Conservation (phyloP, 2,113 vertebrate species). For the Clarias macrocephalus region DNA sequence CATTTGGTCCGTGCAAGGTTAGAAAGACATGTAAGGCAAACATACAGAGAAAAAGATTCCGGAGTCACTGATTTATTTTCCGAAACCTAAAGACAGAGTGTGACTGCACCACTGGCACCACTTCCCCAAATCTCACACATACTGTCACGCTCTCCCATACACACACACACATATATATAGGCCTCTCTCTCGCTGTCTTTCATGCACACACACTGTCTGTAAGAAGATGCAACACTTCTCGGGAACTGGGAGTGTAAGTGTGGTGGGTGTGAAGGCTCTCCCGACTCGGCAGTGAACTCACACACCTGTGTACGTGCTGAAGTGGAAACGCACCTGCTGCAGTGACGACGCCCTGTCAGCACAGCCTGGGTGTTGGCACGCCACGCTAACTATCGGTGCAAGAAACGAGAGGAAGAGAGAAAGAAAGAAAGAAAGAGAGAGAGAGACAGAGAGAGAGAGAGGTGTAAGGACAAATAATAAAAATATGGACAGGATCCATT, state of each 20-base stretch:
- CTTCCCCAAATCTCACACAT: neutral
- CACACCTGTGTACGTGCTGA: constrained; percentile 29
- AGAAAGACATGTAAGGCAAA: neutral
- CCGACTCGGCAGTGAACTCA: neutral
- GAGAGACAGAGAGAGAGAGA: neutral
- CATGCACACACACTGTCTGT: neutral
- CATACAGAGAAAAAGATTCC: neutral
- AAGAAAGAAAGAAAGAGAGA: neutral
- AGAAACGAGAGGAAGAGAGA: neutral
- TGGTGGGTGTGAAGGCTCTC: constrained; percentile 12
- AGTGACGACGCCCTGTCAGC: constrained; percentile 5
- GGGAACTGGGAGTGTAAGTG: constrained; percentile 4
- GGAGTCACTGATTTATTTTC: constrained; percentile 14
- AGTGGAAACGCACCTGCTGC: constrained; percentile 33
- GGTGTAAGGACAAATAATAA: neutral
- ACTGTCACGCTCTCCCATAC: neutral
- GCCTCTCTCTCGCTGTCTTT: neutral
- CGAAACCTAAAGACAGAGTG: constrained; percentile 5
- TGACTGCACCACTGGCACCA: constrained; percentile 4
- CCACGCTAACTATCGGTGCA: neutral
- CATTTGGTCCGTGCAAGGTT: neutral
- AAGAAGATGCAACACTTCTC: constrained; percentile 10
- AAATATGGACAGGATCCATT: neutral
- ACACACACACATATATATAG: neutral
- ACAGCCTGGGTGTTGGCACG: neutral